Conservation (phyloP, 2,797 vertebrate species). For the Erpetoichthys calabaricus region DNA sequence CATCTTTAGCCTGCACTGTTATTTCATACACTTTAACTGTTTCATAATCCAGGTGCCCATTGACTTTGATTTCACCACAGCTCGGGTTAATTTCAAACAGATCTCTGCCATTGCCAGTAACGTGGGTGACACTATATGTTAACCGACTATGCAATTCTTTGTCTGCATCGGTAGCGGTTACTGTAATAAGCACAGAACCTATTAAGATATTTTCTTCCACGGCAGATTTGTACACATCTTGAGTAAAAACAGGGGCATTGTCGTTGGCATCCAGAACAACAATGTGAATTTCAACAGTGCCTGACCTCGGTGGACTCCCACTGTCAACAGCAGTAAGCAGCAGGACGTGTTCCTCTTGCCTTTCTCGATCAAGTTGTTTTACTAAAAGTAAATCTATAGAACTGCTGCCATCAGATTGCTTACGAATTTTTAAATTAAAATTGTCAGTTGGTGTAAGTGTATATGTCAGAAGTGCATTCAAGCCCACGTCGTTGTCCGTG, state of each 20-base stretch:
- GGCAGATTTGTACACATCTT: slow-evolving; percentile 8
- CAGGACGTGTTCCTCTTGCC: slow-evolving; percentile 9
- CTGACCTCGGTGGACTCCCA: slow-evolving; percentile 14
- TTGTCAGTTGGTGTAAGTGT: slow-evolving; percentile 9
- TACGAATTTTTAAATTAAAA: slow-evolving; percentile 13
- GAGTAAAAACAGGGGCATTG: slow-evolving; percentile 17
- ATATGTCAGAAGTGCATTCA: slow-evolving; percentile 17
- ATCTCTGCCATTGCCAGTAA: slow-evolving; percentile 1
- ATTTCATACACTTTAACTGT: slow-evolving; percentile 24
- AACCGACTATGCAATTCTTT: slow-evolving; percentile 13
- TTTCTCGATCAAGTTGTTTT: slow-evolving; percentile 16
- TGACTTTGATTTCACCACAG: slow-evolving; percentile 29
- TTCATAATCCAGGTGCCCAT: slow-evolving; percentile 35
- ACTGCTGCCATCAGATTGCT: slow-evolving; percentile 7
- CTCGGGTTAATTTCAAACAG: slow-evolving; percentile 28
- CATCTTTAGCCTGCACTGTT: slow-evolving; percentile 31
- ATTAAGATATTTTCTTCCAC: slow-evolving; percentile 9
- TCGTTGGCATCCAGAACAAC: slow-evolving; percentile 15
- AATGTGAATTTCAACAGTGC: slow-evolving; percentile 12
- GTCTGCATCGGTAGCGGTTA: slow-evolving; percentile 15
- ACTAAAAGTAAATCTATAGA: slow-evolving; percentile 15
- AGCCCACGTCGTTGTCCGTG: slow-evolving; percentile 14
- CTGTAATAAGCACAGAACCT: slow-evolving; percentile 1
- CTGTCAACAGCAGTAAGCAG: slow-evolving; percentile 17
- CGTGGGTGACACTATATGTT: slow-evolving; percentile 15